phyloP scores from a whole-genome alignment of 2,797 vertebrate genomes.

The Intellagama lesueurii region DNA sequence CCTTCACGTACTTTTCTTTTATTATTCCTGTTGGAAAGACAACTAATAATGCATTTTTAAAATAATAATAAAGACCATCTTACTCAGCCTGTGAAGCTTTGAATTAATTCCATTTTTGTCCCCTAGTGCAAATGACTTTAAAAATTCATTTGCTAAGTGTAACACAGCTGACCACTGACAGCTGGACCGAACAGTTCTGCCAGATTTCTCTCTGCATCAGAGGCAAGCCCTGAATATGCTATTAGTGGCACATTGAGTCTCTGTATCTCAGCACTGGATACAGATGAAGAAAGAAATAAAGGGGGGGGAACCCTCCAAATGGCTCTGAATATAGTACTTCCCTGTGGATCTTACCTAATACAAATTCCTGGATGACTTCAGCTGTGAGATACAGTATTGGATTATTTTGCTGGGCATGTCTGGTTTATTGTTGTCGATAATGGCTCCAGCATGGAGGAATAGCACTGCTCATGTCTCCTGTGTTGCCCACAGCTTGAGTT shows the following conservation, averaged over 20 bases:
- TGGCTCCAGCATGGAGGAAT: constrained; percentile 4
- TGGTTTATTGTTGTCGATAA: constrained; percentile 29
- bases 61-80: constrained; percentile 1
- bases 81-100: neutral
- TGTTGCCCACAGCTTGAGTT: constrained; percentile 37
- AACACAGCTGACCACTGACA: constrained; percentile 18
- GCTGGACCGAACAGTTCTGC: constrained; percentile 11
- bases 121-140: constrained; percentile 24
- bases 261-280: neutral
- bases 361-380: neutral
- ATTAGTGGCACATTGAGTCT: constrained; percentile 21
- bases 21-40: neutral
- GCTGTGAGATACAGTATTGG: neutral
- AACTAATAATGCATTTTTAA: neutral
- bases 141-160: neutral
- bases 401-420: neutral
- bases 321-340: constrained; percentile 32
- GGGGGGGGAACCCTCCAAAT: neutral
- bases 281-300: neutral
- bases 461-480: constrained; percentile 18
- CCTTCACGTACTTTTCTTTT: neutral
- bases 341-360: neutral
- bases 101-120: constrained; percentile 7
- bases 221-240: neutral
- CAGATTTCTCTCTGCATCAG: constrained; percentile 20